Base-by-base conservation (phyloP, 2,113 vertebrate species). In the Phaetusa simplex region DNA sequence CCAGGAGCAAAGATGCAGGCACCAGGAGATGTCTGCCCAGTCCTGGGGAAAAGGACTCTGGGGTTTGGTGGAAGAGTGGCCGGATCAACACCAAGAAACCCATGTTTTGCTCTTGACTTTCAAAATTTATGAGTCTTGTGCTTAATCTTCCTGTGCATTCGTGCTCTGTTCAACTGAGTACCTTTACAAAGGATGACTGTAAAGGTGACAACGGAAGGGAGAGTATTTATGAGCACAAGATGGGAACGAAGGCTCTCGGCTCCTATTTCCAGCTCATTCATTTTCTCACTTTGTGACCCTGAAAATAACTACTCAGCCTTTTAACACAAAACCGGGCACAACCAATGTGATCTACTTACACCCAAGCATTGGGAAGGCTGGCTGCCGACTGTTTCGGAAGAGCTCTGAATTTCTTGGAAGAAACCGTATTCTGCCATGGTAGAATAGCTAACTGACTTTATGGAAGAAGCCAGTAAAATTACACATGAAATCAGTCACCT, bases 221-320 rank as follows among this genome's bases (percentile, higher is more conserved):
- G 17, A 32, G 65, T 17, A 23, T 49, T 81, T 40, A 70, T 3
- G 22, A 67, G 52, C 66, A 55, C 0, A 0, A 62, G 64, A 15
- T 15, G 20, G 49, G 29, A 92, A 65, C 14, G n/a, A 59, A 30
- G 23, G 3, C 50, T 19, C 82, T 12, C 1, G 1, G 49, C 21
- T 88, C 34, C 67, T 12, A 6, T 69, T 80, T 55, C 40, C 86
- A 88, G 40, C 62, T 91, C 72, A 12, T 77, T 55, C 29, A 27
- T 87, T 74, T 69, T n/a, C 71, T 83, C 18, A 16, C 49, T 83
- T 56, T 47, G 53, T 81, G 86, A 94, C 83, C 83, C 77, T 83
- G 80, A 92, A 91, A 93, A 86, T 61, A 42, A 82, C 66, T 49
- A 55, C 52, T 56, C 3, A 6, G 65, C 77, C 71, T 95, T 86